Conservation (phyloP, 2,888 invertebrate genomes). For the Linyphia triangularis region DNA sequence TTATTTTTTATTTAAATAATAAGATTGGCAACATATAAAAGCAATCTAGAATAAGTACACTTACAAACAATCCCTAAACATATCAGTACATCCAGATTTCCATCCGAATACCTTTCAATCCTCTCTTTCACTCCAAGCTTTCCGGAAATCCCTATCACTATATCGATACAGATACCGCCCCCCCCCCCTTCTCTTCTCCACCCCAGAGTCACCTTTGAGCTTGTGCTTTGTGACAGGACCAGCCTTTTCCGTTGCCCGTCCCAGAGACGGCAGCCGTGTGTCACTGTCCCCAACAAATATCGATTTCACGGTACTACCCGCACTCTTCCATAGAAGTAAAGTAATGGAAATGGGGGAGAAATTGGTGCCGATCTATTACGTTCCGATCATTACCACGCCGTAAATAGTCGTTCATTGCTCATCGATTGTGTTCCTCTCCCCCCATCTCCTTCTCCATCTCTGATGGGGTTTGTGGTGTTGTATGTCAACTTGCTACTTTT, state of each 20-base stretch:
- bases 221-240: background rate
- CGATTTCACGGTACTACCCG: constrained; percentile 28
- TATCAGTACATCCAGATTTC: background rate
- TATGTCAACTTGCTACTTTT: background rate
- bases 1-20: too few species aligned
- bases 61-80: background rate
- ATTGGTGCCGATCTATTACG: constrained; percentile 45
- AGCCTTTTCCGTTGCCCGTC: background rate
- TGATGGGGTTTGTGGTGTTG: background rate
- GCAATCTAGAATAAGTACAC: too few species aligned
- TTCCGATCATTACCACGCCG: constrained; percentile 49
- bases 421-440: constrained; percentile 9
- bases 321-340: constrained; percentile 13
- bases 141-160: background rate
- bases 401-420: constrained; percentile 30
- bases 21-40: too few species aligned
- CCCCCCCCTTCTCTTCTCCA: background rate
- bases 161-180: too few species aligned
- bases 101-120: background rate
- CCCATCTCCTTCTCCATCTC: background rate
- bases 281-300: constrained; percentile 3
- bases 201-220: background rate
- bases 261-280: background rate
- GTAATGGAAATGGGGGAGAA: constrained; percentile 3
- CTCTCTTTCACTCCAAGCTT: background rate